Base-by-base conservation (phyloP, 2,888 invertebrate genomes). In the Acanthosoma haemorrhoidale region DNA sequence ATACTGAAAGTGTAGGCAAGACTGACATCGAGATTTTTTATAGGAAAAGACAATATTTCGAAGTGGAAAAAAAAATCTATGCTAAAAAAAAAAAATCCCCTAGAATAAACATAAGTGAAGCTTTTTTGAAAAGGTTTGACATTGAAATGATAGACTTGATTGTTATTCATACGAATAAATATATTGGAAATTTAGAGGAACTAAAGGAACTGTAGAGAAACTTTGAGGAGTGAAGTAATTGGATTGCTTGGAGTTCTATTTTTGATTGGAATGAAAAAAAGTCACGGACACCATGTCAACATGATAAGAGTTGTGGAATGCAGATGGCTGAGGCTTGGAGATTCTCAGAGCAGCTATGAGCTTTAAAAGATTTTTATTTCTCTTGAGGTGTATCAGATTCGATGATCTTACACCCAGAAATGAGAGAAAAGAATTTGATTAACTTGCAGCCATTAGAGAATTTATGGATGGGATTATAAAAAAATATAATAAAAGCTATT, bases 201-300 rank as follows among this genome's bases (percentile, higher is more conserved):
- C 15, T 32, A 15, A 34, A 58, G 34, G 73, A 61, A 68, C 66
- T 31, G 32, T 64, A 75, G 70, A 72, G 71, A 43, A 58, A 61
- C 67, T 64, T 38, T 75, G 74, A 15, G 74, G 77, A 71, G 25
- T 68, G 25, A 72, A 69, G 68, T 76, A 78, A 75, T 70, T 60
- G 77, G 75, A 34, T 75, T 77, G 57, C 75, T 78, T 71, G 76
- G 77, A 31, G 72, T 78, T 18, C 70, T 78, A 32, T 78, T 78
- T 71, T 72, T 78, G 57, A 75, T 76, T 71, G 78, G 77, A 64
- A 70, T 74, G 5, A 73, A 75, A 21, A 73, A 75, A 76, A n/a
- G n/a, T n/a, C n/a, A n/a, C n/a, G 36, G 74, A 25, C 73, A 74
- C 72, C 71, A 73, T 3, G 63, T 69, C 59, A 75, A 71, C 69